phyloP scores from a whole-genome alignment of 2,888 invertebrate genomes.

The Laothoe populi region DNA sequence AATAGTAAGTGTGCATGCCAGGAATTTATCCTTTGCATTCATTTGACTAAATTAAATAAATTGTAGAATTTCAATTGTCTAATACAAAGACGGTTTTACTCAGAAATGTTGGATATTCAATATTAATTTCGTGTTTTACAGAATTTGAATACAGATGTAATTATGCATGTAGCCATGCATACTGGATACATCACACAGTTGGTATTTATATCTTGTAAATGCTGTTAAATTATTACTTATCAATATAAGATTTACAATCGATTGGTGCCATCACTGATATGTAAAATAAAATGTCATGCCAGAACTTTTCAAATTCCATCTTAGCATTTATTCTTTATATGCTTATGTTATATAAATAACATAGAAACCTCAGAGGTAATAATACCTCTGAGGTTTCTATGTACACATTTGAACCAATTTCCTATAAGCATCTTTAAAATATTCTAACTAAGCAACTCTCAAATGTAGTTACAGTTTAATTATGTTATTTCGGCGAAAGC shows the following conservation, averaged over 20 bases:
- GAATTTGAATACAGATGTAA: background rate
- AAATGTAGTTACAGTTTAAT: constrained; percentile 13
- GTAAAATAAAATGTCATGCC: background rate
- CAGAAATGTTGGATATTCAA: constrained; percentile 6
- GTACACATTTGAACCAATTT: constrained; percentile 5
- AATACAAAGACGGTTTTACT: background rate
- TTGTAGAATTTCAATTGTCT: constrained; percentile 1
- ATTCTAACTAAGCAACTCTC: constrained; percentile 6
- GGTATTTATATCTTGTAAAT: background rate
- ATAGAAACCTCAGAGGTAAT: too few relatives aligned
- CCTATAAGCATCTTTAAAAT: constrained; percentile 1
- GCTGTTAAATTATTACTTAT: background rate
- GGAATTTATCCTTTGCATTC: background rate
- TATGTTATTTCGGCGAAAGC: constrained; percentile 23
- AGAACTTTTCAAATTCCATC: background rate
- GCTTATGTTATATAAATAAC: background rate
- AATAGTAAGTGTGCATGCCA: background rate
- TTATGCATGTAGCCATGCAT: background rate
- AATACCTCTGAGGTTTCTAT: background rate
- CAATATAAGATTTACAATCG: too few relatives aligned
- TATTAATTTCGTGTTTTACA: constrained; percentile 18
- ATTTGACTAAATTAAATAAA: background rate
- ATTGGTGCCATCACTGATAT: too few relatives aligned
- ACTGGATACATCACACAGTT: background rate
- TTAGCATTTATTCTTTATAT: background rate